A percentile compares a stretch with the other conserved stretches of the same genome.
Conservation (phyloP, 2,113 vertebrate genomes). For the Nothoprocta pentlandii region DNA sequence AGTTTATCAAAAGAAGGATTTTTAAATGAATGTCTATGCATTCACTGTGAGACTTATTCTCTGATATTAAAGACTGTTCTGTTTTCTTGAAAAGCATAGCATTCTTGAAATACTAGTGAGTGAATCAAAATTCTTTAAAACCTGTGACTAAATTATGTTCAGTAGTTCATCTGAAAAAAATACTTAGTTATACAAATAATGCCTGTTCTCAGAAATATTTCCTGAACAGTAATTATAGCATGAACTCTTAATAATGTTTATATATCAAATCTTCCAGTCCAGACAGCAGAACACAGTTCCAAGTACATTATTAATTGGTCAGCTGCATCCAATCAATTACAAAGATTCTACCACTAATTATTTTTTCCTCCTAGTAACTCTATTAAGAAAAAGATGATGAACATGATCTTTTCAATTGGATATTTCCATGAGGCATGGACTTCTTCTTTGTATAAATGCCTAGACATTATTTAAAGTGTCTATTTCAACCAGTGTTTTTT, state of each 20-base stretch:
- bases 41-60: neutral
- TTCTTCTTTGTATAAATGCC: conserved; percentile 51
- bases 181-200: neutral
- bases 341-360: conserved; percentile 56
- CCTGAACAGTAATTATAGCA: neutral
- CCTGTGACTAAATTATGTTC: neutral
- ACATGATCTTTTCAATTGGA: neutral
- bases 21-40: neutral
- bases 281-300: conserved; percentile 29
- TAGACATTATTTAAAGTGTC: conserved; percentile 40
- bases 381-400: neutral
- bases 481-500: conserved; percentile 28
- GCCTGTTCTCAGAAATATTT: neutral
- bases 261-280: neutral
- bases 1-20: neutral
- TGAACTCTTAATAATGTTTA: conserved; percentile 22
- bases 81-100: neutral
- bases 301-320: conserved; percentile 48
- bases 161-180: neutral
- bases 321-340: conserved; percentile 41
- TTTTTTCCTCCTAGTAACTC: conserved; percentile 38
- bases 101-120: neutral
- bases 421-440: neutral
- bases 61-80: neutral
- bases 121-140: neutral